Base-by-base conservation (phyloP, 2,797 vertebrate species). In the Chelon auratus region DNA sequence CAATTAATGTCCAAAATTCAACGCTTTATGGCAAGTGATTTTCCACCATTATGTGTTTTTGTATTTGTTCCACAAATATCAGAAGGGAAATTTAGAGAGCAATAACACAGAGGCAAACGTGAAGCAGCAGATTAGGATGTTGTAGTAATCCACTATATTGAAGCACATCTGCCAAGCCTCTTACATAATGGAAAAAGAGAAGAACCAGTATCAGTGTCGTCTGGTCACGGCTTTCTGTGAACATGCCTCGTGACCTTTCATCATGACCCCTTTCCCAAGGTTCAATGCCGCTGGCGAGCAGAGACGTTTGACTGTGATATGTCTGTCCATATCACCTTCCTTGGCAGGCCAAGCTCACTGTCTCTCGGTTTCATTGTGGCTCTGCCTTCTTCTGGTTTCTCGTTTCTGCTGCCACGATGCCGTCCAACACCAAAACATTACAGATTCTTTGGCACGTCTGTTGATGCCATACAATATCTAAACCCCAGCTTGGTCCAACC, bases 341-440 rank as follows among this genome's bases (percentile, higher is more conserved):
- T 4, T 55, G 52, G 55, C 75, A 69, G 79, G 71, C 66, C 48
- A 52, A 33, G 68, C 56, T 82, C 69, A 68, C 55, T 9, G 55
- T 64, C 59, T 86, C 73, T 76, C 80, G 70, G 75, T 91, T 85
- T 80, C 70, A 68, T 77, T 26, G 73, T 71, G 70, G 68, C 77
- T 43, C 60, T 68, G 54, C 69, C 82, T 36, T 26, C 56, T 51
- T 57, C 48, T 69, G 77, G 89, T 84, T 75, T 91, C 78, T 82
- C 50, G 75, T 93, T 89, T 83, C 86, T 64, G 63, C 62, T 67
- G 70, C 65, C 60, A 65, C 73, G 52, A 78, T 61, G 67, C 50
- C 43, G 18, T 80, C 82, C 78, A 85, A 67, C 62, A 33, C 63
- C 37, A 75, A 61, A 74, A 59, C 76, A 48, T 63, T 82, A 80